A percentile compares a stretch with the other conserved stretches of the same genome.
These are phyloP conservation scores for Chamaea fasciata DNA, from an alignment of 2,113 vertebrate species.

Conservation along the genomic window DNA sequence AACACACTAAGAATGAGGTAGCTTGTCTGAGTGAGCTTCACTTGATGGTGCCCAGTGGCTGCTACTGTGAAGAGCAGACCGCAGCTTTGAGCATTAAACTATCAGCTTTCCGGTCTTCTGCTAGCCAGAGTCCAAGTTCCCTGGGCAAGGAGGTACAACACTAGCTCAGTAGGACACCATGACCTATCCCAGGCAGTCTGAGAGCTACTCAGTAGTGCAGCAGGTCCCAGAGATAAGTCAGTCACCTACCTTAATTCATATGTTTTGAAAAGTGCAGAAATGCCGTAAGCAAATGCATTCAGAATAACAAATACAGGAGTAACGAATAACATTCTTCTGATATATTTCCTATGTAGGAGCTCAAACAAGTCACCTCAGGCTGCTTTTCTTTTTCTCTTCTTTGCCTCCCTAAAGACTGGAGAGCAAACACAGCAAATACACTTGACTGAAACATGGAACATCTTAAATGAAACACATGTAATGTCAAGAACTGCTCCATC, in stretches of 20 bases:
- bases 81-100: background rate
- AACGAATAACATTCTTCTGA: background rate
- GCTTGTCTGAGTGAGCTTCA: background rate
- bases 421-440: background rate
- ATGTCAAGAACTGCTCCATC: background rate
- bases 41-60: background rate
- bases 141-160: background rate
- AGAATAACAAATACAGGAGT: background rate
- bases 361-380: background rate
- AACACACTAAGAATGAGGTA: background rate
- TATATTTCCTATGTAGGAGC: background rate
- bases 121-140: background rate
- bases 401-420: background rate
- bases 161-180: background rate
- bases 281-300: background rate
- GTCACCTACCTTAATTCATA: background rate
- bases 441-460: background rate
- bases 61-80: background rate
- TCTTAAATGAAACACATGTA: background rate
- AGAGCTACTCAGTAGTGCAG: background rate
- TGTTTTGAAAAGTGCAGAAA: background rate
- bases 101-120: background rate
- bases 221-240: background rate
- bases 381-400: background rate
- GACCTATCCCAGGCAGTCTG: background rate